phyloP scores from a whole-genome alignment of 2,888 invertebrate genomes.

The Drosophila ochracea region DNA sequence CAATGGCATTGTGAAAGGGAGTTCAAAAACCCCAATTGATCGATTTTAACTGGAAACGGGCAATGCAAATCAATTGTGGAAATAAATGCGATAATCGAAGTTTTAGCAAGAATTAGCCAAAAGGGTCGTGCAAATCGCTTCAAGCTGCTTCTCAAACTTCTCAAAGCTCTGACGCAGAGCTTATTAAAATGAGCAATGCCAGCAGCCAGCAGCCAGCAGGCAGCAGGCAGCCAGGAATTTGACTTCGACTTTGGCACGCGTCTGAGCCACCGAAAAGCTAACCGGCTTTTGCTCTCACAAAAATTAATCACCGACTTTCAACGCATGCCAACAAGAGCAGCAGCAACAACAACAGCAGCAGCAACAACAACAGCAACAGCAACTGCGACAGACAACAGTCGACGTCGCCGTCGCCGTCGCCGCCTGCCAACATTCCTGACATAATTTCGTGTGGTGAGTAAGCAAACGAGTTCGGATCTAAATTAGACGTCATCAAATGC shows the following conservation, averaged over 20 bases:
- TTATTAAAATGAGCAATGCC: neutral
- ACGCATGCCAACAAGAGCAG: slow-evolving; percentile 41
- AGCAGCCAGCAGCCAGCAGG: neutral
- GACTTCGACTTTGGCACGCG: slow-evolving; percentile 59
- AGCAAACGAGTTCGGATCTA: slow-evolving; percentile 76
- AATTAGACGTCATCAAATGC: slow-evolving; percentile 77
- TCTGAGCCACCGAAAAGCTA: slow-evolving; percentile 43
- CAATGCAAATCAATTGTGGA: slow-evolving; percentile 12
- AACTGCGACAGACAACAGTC: slow-evolving; percentile 38
- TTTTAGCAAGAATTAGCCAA: slow-evolving; percentile 44
- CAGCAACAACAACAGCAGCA: slow-evolving; percentile 30
- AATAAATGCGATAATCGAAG: slow-evolving; percentile 38
- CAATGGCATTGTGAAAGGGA: slow-evolving; percentile 61
- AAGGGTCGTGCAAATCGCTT: slow-evolving; percentile 5
- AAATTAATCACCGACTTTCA: slow-evolving; percentile 60
- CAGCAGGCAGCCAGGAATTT: slow-evolving; percentile 19
- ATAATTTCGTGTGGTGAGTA: slow-evolving; percentile 80
- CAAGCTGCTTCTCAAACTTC: slow-evolving; percentile 10
- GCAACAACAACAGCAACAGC: slow-evolving; percentile 7
- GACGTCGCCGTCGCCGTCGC: slow-evolving; percentile 4
- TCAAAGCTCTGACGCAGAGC: slow-evolving; percentile 16
- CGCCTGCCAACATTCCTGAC: slow-evolving; percentile 76
- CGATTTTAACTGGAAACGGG: slow-evolving; percentile 25
- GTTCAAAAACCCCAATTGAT: slow-evolving; percentile 66
- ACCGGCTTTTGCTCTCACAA: slow-evolving; percentile 65